Base-by-base conservation (phyloP, 2,888 invertebrate genomes). In the Ephialtes manifestator region DNA sequence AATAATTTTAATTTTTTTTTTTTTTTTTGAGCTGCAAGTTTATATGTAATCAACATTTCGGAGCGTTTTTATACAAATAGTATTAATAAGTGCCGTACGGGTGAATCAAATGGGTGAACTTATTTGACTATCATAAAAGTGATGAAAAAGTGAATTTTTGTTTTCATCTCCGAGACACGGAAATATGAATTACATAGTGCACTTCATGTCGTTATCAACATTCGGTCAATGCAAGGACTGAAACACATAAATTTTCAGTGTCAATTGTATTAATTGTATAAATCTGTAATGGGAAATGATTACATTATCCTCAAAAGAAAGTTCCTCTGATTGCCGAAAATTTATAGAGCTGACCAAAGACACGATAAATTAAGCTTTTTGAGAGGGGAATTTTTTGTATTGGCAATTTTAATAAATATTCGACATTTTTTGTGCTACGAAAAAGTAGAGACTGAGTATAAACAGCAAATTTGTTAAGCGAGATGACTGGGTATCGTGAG, bases 401-500 rank as follows among this genome's bases (percentile, higher is more conserved):
- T 5, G 35, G 1, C 39, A n/a, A 35, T 70, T 81, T 70, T 31
- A 24, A 60, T 10, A 60, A 60, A 15, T 28, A 18, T 28, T 8
- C 13, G 4, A 60, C 15, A 28, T 15, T 10, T 43, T 24, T 31
- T 35, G 46, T 67, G 43, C 39, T 10, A 39, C 11, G 39, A 65
- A 15, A 18, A 71, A 74, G 15, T 43, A 28, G 8, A 51, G 2
- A 35, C 10, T 43, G 13, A 65, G 39, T 20, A 65, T 15, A 35
- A 63, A 60, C 13, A 51, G 20, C 35, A 20, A 43, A 24, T 70
- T 60, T 67, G 53, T 58, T 28, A 24, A 71, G 55, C 79, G 77
- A 60, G 39, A 91, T 90, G 91, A 81, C 84, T 67, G 82, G 65
- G 77, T 71, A 74, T 81, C 28, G 67, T 58, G 87, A 81, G n/a